Evolutionary conservation across 2,113 vertebrate genomes (phyloP).

Genomic region (Paramisgurnus dabryanus): DNA sequence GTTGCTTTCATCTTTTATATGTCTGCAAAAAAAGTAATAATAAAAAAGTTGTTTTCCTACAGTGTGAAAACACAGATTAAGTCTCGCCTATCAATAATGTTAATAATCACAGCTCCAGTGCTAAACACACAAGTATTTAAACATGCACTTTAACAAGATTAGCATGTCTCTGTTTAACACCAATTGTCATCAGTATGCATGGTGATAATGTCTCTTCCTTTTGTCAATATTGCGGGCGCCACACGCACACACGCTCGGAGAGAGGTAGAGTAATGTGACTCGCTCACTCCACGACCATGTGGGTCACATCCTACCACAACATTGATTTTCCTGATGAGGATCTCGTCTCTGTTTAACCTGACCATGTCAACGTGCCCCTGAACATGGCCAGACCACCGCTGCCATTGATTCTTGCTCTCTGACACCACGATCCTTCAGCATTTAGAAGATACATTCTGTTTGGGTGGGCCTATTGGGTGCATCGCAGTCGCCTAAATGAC

Average conservation of each 20-base stretch:
- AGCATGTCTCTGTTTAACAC: constrained; percentile 28
- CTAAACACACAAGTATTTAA: constrained; percentile 20
- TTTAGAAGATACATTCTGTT: constrained; percentile 45
- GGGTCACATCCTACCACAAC: constrained; percentile 81
- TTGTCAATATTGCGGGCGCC: constrained; percentile 87
- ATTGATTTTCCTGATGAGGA: constrained; percentile 98
- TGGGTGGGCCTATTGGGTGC: constrained; percentile 8
- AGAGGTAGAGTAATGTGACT: constrained; percentile 83
- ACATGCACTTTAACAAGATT: constrained; percentile 22
- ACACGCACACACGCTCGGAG: constrained; percentile 60
- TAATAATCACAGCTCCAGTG: constrained; percentile 20
- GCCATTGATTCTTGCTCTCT: constrained; percentile 88
- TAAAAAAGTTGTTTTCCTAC: background rate
- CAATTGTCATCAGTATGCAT: constrained; percentile 36
- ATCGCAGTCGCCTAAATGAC: background rate
- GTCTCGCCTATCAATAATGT: background rate
- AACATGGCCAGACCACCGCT: constrained; percentile 89
- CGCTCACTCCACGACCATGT: constrained; percentile 74
- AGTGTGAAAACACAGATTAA: background rate
- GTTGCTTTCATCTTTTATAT: no score
- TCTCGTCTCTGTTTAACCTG: constrained; percentile 95
- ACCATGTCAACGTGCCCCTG: constrained; percentile 88
- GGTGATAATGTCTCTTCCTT: constrained; percentile 47
- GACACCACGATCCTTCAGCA: constrained; percentile 39
- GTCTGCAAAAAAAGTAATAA: no score